Conservation (phyloP, 2,113 vertebrate genomes). For the Peromyscus leucopus region DNA sequence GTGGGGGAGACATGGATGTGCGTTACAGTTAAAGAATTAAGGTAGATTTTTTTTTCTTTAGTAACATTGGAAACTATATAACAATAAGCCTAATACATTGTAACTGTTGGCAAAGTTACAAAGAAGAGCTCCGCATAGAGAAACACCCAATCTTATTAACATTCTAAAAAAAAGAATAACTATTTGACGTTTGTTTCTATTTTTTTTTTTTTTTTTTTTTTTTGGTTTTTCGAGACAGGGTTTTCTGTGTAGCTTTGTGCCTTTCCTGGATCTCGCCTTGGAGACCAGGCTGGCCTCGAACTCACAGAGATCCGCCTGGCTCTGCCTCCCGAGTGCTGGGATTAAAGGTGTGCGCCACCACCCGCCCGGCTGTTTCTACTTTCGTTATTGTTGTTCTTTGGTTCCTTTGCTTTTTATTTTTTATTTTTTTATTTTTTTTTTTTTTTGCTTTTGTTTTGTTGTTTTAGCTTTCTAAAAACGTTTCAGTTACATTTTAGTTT, state of each 20-base stretch:
- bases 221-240: not conserved
- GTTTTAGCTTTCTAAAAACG: not conserved
- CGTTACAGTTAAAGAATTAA: conserved; percentile 61
- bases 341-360: too few species aligned
- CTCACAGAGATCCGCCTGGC: too few species aligned
- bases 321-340: too few species aligned
- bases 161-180: not conserved
- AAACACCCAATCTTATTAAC: not conserved
- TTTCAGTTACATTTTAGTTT: too few species aligned
- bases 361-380: not conserved
- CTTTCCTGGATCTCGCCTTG: too few species aligned
- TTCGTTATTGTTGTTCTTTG: not conserved
- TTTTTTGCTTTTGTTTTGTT: not conserved
- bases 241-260: too few species aligned
- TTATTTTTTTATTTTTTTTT: not conserved
- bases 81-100: not conserved
- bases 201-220: not conserved
- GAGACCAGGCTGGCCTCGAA: too few species aligned
- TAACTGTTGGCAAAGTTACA: not conserved
- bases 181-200: conserved; percentile 56
- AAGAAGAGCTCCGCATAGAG: conserved; percentile 51
- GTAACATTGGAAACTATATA: conserved; percentile 7
- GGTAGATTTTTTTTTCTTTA: not conserved
- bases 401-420: not conserved
- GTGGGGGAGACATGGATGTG: conserved; percentile 44